Conservation (phyloP, 2,113 vertebrate species). For the Riparia riparia region DNA sequence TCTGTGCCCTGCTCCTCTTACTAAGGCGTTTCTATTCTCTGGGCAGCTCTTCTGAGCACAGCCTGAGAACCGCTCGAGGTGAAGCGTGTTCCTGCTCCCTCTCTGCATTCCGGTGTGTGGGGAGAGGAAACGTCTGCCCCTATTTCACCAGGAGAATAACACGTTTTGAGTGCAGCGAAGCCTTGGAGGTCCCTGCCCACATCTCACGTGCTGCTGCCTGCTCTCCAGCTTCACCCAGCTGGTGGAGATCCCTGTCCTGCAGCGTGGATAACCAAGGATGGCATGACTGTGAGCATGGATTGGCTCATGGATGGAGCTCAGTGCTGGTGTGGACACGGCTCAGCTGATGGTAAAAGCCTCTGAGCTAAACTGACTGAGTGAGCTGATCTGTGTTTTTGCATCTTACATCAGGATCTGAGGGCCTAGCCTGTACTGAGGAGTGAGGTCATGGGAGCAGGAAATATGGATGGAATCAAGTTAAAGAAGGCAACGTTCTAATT, state of each 20-base stretch:
- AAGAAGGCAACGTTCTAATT: not conserved
- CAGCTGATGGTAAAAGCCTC: not conserved
- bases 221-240: not conserved
- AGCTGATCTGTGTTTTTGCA: not conserved
- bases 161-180: not conserved
- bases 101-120: not conserved
- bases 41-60: not conserved
- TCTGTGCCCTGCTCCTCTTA: not conserved
- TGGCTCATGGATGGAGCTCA: not conserved
- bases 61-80: not conserved
- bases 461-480: not conserved
- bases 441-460: not conserved
- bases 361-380: not conserved
- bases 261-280: not conserved
- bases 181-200: not conserved
- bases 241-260: not conserved
- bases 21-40: not conserved
- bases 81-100: not conserved
- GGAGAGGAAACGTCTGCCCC: not conserved
- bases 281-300: not conserved
- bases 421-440: not conserved
- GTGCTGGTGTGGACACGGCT: not conserved
- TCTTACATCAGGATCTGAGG: not conserved
- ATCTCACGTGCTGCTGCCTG: fast-evolving
- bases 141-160: not conserved